A percentile compares a stretch with the other conserved stretches of the same genome.
Conservation (phyloP, 2,113 vertebrate genomes). For the Pseudolaguvia tuberculata region DNA sequence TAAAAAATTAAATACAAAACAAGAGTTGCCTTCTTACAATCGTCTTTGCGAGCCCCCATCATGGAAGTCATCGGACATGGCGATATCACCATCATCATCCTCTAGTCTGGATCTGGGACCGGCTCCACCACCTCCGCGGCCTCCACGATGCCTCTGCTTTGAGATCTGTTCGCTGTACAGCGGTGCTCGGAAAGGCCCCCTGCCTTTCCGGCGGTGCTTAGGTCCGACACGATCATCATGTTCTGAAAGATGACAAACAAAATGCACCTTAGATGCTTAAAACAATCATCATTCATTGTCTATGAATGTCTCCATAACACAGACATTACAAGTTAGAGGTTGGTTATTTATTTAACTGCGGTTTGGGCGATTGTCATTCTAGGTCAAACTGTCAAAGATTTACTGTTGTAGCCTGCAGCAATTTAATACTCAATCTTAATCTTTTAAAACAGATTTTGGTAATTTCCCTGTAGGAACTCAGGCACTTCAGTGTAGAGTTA, state of each 20-base stretch:
- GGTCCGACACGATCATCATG: conserved; percentile 52
- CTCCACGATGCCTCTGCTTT: conserved; percentile 42
- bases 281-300: too few relatives aligned
- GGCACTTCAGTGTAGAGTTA: not conserved
- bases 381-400: not conserved
- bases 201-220: conserved; percentile 46
- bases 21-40: conserved; percentile 39
- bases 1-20: not conserved
- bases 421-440: not conserved
- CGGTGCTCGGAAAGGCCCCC: conserved; percentile 51
- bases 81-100: conserved; percentile 50
- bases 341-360: not conserved
- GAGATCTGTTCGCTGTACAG: conserved; percentile 49
- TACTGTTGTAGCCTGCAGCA: not conserved
- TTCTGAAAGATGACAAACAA: conserved; percentile 30
- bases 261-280: too few relatives aligned
- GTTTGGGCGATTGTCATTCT: not conserved
- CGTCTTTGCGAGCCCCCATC: conserved; percentile 41
- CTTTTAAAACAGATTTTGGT: not conserved
- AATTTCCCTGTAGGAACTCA: not conserved
- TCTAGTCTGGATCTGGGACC: conserved; percentile 46
- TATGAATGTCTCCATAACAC: not conserved
- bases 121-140: conserved; percentile 24
- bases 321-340: not conserved
- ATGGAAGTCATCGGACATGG: conserved; percentile 43